Evolutionary conservation across 2,797 vertebrate species (phyloP).

Genomic region (Falco columbarius): DNA sequence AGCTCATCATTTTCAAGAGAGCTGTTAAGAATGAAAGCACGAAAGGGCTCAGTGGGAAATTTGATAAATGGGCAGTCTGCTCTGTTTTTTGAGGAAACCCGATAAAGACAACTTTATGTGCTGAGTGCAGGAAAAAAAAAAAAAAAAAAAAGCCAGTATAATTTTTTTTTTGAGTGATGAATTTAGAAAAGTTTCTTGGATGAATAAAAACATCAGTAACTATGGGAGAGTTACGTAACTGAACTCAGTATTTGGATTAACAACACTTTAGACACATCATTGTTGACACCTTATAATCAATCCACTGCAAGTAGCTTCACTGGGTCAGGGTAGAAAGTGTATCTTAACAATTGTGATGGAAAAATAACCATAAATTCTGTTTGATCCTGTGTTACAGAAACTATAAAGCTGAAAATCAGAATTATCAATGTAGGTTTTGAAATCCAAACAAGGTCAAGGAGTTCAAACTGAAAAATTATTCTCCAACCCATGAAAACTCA

Average conservation of each 20-base stretch:
- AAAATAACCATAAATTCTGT: not conserved
- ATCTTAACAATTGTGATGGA: not conserved
- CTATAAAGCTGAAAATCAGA: not conserved
- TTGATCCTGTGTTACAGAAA: not conserved
- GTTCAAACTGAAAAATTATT: not conserved
- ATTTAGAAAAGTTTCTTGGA: not conserved
- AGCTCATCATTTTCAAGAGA: not conserved
- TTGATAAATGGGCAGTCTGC: not conserved
- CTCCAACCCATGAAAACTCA: not conserved
- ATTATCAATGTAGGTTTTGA: not conserved
- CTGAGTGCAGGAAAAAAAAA: rapidly evolving
- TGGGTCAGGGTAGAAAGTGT: not conserved
- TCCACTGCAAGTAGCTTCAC: not conserved
- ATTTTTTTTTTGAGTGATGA: not conserved
- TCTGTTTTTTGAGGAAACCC: not conserved
- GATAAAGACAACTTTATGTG: not conserved
- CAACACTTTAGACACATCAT: not conserved
- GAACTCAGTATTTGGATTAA: not conserved
- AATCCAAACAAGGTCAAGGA: not conserved
- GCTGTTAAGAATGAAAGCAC: not conserved
- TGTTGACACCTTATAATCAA: not conserved
- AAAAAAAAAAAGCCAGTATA: not conserved
- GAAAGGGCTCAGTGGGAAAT: not conserved
- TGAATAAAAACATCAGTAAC: not conserved
- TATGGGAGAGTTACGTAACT: not conserved